phyloP scores from a whole-genome alignment of 2,797 vertebrate genomes.

The Alfaro cultratus region DNA sequence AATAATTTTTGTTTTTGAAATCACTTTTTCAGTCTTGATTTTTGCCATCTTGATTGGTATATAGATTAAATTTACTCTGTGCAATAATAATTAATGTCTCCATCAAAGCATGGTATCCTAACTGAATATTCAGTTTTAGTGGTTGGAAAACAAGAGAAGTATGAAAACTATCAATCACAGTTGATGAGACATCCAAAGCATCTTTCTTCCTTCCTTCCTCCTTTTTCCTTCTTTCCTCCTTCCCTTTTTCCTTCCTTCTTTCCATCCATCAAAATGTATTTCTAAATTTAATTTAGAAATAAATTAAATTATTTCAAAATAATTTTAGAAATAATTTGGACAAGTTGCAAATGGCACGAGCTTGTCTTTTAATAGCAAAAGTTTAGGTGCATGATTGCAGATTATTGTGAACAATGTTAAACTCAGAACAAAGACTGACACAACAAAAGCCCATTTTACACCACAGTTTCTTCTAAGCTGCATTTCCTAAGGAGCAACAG shows the following conservation, averaged over 20 bases:
- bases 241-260: too few relatives aligned
- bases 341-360: neutral
- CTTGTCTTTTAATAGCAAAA: neutral
- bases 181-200: neutral
- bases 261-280: neutral
- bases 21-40: neutral
- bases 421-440: constrained; percentile 25
- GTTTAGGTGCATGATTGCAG: neutral
- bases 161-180: neutral
- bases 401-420: constrained; percentile 31
- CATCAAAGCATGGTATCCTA: neutral
- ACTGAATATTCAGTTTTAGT: neutral
- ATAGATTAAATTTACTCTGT: neutral
- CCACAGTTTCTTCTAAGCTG: constrained; percentile 16
- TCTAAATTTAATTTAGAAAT: too few relatives aligned
- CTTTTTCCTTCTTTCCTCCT: too few relatives aligned
- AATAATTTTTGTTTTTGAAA: constrained; percentile 4
- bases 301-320: too few relatives aligned
- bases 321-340: too few relatives aligned
- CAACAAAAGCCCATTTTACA: constrained; percentile 43
- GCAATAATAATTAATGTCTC: neutral
- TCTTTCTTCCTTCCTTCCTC: neutral
- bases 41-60: neutral
- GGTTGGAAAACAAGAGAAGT: neutral
- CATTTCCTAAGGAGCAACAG: constrained; percentile 31